Base-by-base conservation (phyloP, 2,888 invertebrate species). In the Heteromurus nitidus region DNA sequence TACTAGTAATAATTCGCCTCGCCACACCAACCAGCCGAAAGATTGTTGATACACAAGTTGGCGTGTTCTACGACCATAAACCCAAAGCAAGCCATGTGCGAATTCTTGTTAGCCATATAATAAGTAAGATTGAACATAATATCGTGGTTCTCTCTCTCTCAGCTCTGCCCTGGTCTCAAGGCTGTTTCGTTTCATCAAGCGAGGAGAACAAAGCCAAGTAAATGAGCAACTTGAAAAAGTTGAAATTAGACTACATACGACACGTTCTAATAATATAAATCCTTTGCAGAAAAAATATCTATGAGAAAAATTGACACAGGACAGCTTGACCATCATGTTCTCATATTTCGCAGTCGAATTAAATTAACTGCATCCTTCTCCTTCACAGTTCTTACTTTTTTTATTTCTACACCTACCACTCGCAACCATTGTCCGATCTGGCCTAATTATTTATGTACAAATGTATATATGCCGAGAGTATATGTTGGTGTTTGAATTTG, bases 161-260 rank as follows among this genome's bases (percentile, higher is more conserved):
- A 22, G 22, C 28, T 69, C 70, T 62, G 62, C 53, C 36, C 50
- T 62, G 20, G n/a, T 70, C 64, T 77, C 77, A 77, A 77, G 77
- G 77, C 70, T 70, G 64, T 28, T 68, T 70, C 62, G 44, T 36
- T 77, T 18, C 77, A 69, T 70, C 53, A 58, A 67, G 68, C 44
- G 60, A 16, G 47, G 67, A 20, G 76, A 76, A 69, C 70, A 77
- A 69, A 77, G 76, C 44, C 62, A 47, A 62, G 22, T 64, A 3
- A 64, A n/a, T 64, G 28, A 31, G 30, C 28, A 18, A 47, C 47
- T 47, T 67, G 18, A 20, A 11, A 22, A 26, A 58, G 22, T 7
- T 22, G 58, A 22, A 5, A 28, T 18, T n/a, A 1, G 5, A 9
- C 3, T 53, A 53, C 20, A 53, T 53, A 20, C 18, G 16, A n/a